Base-by-base conservation (phyloP, 2,797 vertebrate genomes). In the Enteromius radiatus region DNA sequence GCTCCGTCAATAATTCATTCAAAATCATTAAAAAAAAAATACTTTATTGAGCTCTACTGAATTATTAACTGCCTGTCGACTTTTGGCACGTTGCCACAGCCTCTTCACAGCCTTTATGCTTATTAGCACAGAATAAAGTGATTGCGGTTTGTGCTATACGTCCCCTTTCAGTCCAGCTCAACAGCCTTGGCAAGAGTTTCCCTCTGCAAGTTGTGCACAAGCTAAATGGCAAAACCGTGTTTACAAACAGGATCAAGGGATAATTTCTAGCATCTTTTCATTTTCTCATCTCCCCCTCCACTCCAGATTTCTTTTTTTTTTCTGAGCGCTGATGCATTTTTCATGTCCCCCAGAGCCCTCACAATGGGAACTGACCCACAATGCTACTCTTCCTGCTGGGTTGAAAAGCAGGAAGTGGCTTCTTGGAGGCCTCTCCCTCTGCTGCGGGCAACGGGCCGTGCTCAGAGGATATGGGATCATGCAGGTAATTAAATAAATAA, bases 401-500 rank as follows among this genome's bases (percentile, higher is more conserved):
- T 67, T 74, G 36, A 59, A 86, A 63, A 61, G 33, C 69, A 78
- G 67, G 26, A 83, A 71, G 49, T 56, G 67, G 78, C 71, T 64
- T 61, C 81, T 76, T 5, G 8, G 38, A 43, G 76, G 31, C 17
- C 15, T 76, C 33, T 52, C 69, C 80, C 61, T 61, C 69, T 85
- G 49, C 65, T 73, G 19, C 5, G 47, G 31, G 73, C 59, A 61
- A 71, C 1, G 31, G 26, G 19, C 61, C 38, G 9, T 41, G 52
- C 19, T 68, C 36, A 6, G 49, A 31, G 52, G 67, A 78, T 76
- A 70, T 64, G 56, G 41, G 49, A 83, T 77, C 81, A 77, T 69
- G 73, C 64, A 77, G 47, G 65, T 82, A 61, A 86, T 80, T 49
- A 56, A 87, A 86, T 84, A 80, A 86, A 85, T 67, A 78, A 84